Evolutionary conservation across 2,888 invertebrate genomes (phyloP).

Genomic region (Drosophila picticornis): DNA sequence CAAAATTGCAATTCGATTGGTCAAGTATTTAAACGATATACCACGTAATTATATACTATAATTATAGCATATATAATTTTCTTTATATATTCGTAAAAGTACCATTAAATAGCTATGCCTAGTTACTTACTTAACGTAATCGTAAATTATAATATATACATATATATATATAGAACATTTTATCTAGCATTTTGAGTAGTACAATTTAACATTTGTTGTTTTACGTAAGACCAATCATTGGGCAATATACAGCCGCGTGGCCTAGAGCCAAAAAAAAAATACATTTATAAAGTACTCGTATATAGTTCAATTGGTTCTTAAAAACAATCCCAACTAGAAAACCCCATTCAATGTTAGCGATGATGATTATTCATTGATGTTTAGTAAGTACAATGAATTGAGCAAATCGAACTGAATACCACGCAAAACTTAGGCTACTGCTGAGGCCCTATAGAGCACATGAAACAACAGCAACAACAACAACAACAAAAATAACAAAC

Average conservation of each 20-base stretch:
- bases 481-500: slow-evolving; percentile 28
- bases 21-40: slow-evolving; percentile 63
- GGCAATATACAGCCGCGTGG: slow-evolving; percentile 42
- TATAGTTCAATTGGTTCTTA: slow-evolving; percentile 37
- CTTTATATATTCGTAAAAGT: slow-evolving; percentile 58
- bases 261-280: slow-evolving; percentile 22
- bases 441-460: slow-evolving; percentile 74
- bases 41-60: slow-evolving; percentile 34
- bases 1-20: slow-evolving; percentile 61
- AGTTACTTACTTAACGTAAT: slow-evolving; percentile 60
- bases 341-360: slow-evolving; percentile 32
- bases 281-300: slow-evolving; percentile 32
- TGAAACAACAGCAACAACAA: slow-evolving; percentile 31
- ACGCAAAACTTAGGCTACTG: slow-evolving; percentile 56
- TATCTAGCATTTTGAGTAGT: slow-evolving; percentile 76
- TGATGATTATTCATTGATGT: slow-evolving; percentile 54
- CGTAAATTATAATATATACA: slow-evolving; percentile 31
- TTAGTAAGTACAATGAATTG: slow-evolving; percentile 65
- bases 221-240: slow-evolving; percentile 54
- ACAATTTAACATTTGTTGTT: slow-evolving; percentile 71
- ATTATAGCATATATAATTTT: slow-evolving; percentile 59
- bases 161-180: slow-evolving; percentile 62
- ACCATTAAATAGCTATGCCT: slow-evolving; percentile 66
- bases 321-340: slow-evolving; percentile 14
- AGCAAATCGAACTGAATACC: slow-evolving; percentile 12